These are phyloP conservation scores for Phortica okadai DNA, from an alignment of 2,888 invertebrate genomes.

Conservation along the genomic window DNA sequence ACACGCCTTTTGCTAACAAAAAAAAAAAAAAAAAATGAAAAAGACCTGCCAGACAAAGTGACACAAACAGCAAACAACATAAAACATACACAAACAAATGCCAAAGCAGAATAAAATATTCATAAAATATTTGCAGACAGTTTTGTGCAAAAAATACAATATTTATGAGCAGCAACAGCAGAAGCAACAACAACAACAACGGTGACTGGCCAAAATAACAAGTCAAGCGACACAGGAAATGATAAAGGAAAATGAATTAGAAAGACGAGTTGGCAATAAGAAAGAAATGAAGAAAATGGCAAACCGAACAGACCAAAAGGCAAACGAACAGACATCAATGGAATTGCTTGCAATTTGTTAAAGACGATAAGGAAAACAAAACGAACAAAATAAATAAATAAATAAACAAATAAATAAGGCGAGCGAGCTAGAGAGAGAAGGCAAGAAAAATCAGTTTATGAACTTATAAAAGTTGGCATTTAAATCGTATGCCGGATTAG, in stretches of 20 bases:
- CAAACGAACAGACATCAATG: background rate
- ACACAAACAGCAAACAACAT: background rate
- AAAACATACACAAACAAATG: background rate
- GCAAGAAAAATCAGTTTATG: background rate
- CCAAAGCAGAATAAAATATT: background rate
- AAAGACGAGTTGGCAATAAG: background rate
- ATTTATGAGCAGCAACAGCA: background rate
- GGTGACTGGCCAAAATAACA: background rate
- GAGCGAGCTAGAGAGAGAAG: background rate
- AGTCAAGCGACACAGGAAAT: background rate
- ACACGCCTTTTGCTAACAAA: slow-evolving; percentile 2
- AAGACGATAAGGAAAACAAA: no score
- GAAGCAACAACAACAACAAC: background rate
- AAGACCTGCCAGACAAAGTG: background rate
- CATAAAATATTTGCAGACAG: slow-evolving; percentile 7
- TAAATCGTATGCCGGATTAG: background rate
- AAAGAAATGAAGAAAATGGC: background rate
- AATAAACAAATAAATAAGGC: no score
- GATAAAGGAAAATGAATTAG: background rate
- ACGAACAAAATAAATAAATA: background rate
- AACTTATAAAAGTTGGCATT: background rate
- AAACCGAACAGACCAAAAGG: background rate
- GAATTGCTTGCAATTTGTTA: no score
- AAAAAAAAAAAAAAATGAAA: no score
- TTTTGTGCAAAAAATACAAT: slow-evolving; percentile 1